These are phyloP conservation scores for Gulo gulo DNA, from an alignment of 2,113 vertebrate genomes.

Conservation along the genomic window DNA sequence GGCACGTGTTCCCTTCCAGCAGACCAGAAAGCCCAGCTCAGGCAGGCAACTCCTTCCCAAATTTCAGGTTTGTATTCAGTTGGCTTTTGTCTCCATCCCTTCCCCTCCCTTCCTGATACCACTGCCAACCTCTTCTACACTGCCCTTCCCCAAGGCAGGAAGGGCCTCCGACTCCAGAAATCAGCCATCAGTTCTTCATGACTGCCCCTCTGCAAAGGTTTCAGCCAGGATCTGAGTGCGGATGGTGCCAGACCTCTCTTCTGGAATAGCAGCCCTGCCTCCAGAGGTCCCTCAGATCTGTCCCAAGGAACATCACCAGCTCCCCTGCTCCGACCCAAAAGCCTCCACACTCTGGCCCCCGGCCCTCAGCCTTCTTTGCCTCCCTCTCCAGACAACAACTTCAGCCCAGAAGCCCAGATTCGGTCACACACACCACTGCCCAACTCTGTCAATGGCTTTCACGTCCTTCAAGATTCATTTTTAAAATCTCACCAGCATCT, in stretches of 20 bases:
- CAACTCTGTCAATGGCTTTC: not conserved
- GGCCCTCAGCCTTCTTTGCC: not conserved
- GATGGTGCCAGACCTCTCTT: accelerated
- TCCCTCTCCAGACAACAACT: not conserved
- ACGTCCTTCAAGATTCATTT: not conserved
- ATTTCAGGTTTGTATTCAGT: no score
- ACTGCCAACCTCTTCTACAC: not conserved
- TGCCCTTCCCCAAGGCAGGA: accelerated
- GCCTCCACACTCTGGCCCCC: not conserved
- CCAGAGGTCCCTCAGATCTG: not conserved
- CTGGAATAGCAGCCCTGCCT: not conserved
- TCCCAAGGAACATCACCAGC: not conserved
- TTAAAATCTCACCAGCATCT: not conserved
- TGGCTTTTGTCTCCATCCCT: not conserved
- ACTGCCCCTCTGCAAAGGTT: no score
- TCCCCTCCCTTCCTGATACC: no score
- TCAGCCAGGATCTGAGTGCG: accelerated
- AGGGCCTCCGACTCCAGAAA: not conserved
- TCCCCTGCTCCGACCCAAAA: not conserved
- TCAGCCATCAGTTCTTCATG: no score
- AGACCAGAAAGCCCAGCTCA: not conserved
- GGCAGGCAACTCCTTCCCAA: accelerated
- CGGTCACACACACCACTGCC: accelerated
- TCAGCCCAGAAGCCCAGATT: not conserved
- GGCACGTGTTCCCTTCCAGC: not conserved